These are phyloP conservation scores for Danio jaintianensis DNA, from an alignment of 2,797 vertebrate genomes.

Conservation along the genomic window DNA sequence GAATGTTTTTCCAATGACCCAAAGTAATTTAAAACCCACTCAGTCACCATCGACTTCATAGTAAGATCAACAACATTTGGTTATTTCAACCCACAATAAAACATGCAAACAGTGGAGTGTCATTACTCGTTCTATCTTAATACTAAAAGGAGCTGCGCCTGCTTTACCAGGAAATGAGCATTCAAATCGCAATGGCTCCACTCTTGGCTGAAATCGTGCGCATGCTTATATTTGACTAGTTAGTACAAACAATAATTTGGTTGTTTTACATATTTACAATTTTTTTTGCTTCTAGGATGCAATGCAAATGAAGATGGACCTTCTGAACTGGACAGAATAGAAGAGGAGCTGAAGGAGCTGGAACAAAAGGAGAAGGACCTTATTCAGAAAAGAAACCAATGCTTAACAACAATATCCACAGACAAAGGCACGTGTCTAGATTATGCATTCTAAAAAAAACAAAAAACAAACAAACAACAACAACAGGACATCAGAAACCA, in stretches of 20 bases:
- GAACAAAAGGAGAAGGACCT: slow-evolving; percentile 53
- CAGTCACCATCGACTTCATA: neutral
- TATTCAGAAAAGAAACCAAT: neutral
- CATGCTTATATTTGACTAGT: slow-evolving; percentile 37
- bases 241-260: slow-evolving; percentile 26
- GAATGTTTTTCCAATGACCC: too few species aligned
- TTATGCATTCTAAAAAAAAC: neutral
- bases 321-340: slow-evolving; percentile 66
- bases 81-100: neutral
- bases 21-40: neutral
- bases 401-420: neutral
- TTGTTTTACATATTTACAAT: slow-evolving; percentile 7
- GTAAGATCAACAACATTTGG: neutral
- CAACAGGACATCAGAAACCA: neutral
- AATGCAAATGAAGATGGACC: slow-evolving; percentile 29
- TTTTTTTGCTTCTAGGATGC: neutral
- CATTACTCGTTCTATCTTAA: neutral
- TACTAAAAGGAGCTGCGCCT: neutral
- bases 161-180: slow-evolving; percentile 8
- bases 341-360: slow-evolving; percentile 68
- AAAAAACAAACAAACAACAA: too few species aligned
- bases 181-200: neutral
- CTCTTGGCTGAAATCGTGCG: neutral
- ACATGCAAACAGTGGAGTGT: slow-evolving; percentile 1
- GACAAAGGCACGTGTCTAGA: slow-evolving; percentile 1